Conservation (phyloP, 2,797 vertebrate species). For the Alcedo quadribrachys region DNA sequence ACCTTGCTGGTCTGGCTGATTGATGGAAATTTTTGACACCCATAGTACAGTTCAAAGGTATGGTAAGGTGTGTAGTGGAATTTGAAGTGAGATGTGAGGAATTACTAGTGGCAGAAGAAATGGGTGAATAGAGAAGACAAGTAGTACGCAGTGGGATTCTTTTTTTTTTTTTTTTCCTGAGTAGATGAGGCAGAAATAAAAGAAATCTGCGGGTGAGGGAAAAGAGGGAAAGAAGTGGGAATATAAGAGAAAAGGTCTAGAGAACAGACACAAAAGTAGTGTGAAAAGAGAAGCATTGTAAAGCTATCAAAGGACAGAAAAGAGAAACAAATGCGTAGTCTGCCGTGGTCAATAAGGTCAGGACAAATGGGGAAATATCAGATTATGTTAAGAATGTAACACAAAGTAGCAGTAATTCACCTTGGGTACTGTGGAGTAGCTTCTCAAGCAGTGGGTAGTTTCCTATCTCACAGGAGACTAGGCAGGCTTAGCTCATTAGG, state of each 20-base stretch:
- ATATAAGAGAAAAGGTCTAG: not conserved
- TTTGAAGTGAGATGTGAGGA: not conserved
- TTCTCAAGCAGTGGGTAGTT: slow-evolving; percentile 12
- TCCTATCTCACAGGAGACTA: slow-evolving; percentile 16
- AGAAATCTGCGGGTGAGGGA: not conserved
- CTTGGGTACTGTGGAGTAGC: not conserved
- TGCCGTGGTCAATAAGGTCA: not conserved
- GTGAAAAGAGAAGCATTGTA: not conserved
- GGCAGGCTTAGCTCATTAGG: not conserved
- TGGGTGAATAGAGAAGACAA: not conserved
- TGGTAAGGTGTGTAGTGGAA: not conserved
- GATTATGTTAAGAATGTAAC: slow-evolving; percentile 21
- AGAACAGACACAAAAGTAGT: not conserved
- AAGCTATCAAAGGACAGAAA: not conserved
- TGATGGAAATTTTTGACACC: not conserved
- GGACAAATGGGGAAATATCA: not conserved
- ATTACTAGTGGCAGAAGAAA: not conserved
- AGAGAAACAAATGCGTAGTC: not conserved
- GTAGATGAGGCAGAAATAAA: not conserved
- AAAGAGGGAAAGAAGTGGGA: not conserved
- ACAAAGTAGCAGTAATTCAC: slow-evolving; percentile 37
- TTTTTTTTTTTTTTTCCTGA: not conserved
- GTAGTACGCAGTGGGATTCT: not conserved
- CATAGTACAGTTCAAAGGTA: not conserved
- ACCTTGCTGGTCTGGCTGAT: not conserved